These are phyloP conservation scores for Electrophaes corylata DNA, from an alignment of 2,888 invertebrate genomes.

Conservation along the genomic window DNA sequence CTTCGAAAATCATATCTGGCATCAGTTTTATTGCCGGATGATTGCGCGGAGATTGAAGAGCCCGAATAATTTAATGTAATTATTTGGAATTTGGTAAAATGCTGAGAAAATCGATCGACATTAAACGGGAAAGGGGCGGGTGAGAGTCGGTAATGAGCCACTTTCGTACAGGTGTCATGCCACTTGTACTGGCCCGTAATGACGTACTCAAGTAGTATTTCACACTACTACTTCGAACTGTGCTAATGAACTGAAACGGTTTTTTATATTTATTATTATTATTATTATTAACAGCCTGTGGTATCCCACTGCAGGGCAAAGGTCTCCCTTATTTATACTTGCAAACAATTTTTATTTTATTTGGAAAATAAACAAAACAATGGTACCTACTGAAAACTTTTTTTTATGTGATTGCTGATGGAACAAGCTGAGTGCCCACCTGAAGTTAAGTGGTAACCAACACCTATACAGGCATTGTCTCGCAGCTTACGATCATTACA, in stretches of 20 bases:
- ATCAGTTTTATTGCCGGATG: constrained; percentile 60
- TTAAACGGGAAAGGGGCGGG: constrained; percentile 52
- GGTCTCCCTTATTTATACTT: too few relatives aligned
- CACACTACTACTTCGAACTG: constrained; percentile 15
- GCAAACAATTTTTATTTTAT: too few relatives aligned
- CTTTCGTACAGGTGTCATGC: constrained; percentile 31
- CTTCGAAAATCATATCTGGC: constrained; percentile 58
- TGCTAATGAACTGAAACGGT: constrained; percentile 18
- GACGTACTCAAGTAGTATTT: constrained; percentile 23
- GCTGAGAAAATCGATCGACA: constrained; percentile 48
- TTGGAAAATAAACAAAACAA: too few relatives aligned
- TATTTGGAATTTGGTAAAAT: constrained; percentile 62
- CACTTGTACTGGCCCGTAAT: constrained; percentile 17
- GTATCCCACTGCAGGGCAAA: too few relatives aligned
- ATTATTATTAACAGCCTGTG: too few relatives aligned
- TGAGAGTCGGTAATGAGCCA: constrained; percentile 28
- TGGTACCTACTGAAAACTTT: too few relatives aligned
- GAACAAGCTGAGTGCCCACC: too few relatives aligned
- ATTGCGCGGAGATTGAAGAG: constrained; percentile 52
- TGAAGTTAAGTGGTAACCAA: too few relatives aligned
- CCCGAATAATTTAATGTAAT: constrained; percentile 59
- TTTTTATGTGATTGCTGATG: too few relatives aligned
- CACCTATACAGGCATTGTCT: too few relatives aligned
- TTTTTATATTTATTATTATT: not conserved
- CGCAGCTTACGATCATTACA: too few relatives aligned